A percentile compares a stretch with the other conserved stretches of the same genome.
Evolutionary conservation across 2,888 invertebrate genomes (phyloP).

Genomic region (Atrina japonica): DNA sequence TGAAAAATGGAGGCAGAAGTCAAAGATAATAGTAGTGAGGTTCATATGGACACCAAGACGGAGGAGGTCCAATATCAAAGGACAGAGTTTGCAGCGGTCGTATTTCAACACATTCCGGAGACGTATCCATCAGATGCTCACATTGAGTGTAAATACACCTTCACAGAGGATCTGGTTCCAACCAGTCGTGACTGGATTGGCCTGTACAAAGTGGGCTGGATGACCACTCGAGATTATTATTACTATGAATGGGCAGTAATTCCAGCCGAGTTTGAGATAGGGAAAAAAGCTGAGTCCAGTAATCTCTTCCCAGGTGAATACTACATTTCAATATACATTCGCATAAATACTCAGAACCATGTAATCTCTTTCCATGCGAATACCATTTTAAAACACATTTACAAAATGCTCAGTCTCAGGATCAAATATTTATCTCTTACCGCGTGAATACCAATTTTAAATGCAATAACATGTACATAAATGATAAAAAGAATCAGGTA

Average conservation of each 20-base stretch:
- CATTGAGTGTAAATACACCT: constrained; percentile 73
- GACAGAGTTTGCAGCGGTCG: constrained; percentile 73
- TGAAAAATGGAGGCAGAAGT: background rate
- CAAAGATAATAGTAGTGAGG: background rate
- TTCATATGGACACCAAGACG: background rate
- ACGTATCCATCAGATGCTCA: constrained; percentile 74
- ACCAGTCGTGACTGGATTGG: constrained; percentile 77
- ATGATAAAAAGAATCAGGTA: too few species aligned
- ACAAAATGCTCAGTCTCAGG: too few species aligned
- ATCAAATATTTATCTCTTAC: too few species aligned
- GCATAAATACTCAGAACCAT: too few species aligned
- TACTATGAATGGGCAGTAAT: constrained; percentile 75
- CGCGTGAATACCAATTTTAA: too few species aligned
- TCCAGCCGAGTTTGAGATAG: constrained; percentile 60
- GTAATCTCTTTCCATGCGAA: too few species aligned
- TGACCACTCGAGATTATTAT: constrained; percentile 66
- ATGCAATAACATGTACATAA: too few species aligned
- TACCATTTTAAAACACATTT: too few species aligned
- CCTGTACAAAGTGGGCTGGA: constrained; percentile 78
- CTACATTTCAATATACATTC: too few species aligned
- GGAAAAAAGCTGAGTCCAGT: constrained; percentile 62
- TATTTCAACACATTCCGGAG: constrained; percentile 76
- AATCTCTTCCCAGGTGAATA: constrained; percentile 70
- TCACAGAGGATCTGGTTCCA: constrained; percentile 68
- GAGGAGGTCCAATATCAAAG: constrained; percentile 40